These are phyloP conservation scores for Oscheius sp. DNA, from an alignment of 2,888 invertebrate genomes.

Conservation along the genomic window DNA sequence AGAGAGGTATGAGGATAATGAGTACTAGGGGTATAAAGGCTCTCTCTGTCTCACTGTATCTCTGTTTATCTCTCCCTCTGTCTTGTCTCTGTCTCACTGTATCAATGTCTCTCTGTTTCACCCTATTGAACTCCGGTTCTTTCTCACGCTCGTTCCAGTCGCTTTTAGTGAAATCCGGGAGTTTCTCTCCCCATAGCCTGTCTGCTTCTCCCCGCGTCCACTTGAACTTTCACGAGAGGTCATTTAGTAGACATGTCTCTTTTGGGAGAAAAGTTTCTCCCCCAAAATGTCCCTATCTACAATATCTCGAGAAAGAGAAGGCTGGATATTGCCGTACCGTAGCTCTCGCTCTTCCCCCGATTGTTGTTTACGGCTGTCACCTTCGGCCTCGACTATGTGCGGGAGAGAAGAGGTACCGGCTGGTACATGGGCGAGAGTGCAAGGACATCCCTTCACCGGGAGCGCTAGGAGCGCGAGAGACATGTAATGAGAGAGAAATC, in stretches of 20 bases:
- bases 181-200: conserved; percentile 7
- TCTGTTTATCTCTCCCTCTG: neutral
- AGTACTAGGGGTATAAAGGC: neutral
- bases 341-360: too few species aligned
- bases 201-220: too few species aligned
- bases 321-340: too few species aligned
- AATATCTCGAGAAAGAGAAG: too few species aligned
- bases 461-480: too few species aligned
- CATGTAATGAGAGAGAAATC: too few species aligned
- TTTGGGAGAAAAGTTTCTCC: too few species aligned
- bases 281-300: too few species aligned
- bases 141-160: conserved; percentile 13
- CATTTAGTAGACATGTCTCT: too few species aligned
- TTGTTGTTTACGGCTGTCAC: conserved; percentile 36
- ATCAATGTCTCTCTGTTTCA: conserved; percentile 1
- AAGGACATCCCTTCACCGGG: conserved; percentile 24
- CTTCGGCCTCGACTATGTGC: conserved; percentile 31
- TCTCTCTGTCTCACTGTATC: conserved; percentile 4
- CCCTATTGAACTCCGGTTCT: neutral
- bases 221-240: too few species aligned
- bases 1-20: neutral
- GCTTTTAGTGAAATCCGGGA: conserved; percentile 21
- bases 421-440: conserved; percentile 38
- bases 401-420: conserved; percentile 26
- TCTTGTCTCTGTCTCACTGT: neutral